Conservation (phyloP, 2,113 vertebrate species). For the Asarcornis scutulata region DNA sequence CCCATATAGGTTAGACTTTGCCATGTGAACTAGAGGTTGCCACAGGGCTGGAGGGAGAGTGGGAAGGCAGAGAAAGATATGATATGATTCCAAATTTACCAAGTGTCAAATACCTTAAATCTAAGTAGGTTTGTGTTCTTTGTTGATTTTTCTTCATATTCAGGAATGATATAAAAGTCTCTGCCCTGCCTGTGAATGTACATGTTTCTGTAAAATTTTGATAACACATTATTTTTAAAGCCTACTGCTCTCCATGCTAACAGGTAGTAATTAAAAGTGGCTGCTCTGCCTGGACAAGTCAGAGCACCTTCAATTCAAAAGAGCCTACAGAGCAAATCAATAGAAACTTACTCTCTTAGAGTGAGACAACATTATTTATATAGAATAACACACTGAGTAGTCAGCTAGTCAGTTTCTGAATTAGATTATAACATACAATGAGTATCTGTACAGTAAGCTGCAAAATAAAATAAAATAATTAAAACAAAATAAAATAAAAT, state of each 20-base stretch:
- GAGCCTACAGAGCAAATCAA: not conserved
- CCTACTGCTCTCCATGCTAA: not conserved
- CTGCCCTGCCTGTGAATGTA: not conserved
- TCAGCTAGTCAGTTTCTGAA: not conserved
- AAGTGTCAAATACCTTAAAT: not conserved
- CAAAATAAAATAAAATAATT: not conserved
- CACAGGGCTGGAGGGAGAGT: not conserved
- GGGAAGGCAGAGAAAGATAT: rapidly evolving
- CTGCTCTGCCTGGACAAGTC: not conserved
- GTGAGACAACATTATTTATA: not conserved
- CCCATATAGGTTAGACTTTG: not conserved
- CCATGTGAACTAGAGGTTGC: not conserved
- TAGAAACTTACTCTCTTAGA: not conserved
- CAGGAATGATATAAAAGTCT: not conserved
- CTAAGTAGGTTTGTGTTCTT: not conserved
- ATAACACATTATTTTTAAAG: not conserved
- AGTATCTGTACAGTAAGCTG: not conserved
- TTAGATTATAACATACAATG: not conserved
- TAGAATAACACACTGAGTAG: not conserved
- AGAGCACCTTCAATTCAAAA: not conserved
- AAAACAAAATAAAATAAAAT: not conserved
- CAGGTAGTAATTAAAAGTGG: not conserved
- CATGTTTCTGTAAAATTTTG: not conserved
- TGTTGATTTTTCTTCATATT: not conserved
- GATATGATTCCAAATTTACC: not conserved